Evolutionary conservation across 53 echinoderm and acorn worm species (phyloP).

Genomic region (Antedon mediterranea): DNA sequence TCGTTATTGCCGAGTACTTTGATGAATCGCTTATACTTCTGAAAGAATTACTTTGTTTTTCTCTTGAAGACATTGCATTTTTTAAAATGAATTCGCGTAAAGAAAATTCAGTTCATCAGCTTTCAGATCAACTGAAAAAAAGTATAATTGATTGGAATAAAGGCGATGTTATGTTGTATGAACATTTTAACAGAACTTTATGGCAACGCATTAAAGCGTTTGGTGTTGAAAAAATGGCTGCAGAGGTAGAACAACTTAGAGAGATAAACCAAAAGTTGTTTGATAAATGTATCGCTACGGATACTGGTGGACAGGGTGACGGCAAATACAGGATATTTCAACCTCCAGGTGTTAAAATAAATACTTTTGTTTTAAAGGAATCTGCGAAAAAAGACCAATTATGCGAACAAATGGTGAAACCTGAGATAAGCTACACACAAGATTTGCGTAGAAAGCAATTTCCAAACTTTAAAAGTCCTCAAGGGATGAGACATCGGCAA

Average conservation of each 20-base stretch:
- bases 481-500: too few species aligned
- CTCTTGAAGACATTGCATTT: slow-evolving; percentile 58
- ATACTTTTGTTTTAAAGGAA: slow-evolving; percentile 62
- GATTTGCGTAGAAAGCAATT: slow-evolving; percentile 72
- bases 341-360: slow-evolving; percentile 91
- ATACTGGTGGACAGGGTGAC: slow-evolving; percentile 43
- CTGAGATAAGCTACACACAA: slow-evolving; percentile 77
- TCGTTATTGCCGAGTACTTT: slow-evolving; percentile 97
- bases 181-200: slow-evolving; percentile 73
- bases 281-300: slow-evolving; percentile 52
- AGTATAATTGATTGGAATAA: slow-evolving; percentile 71
- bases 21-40: slow-evolving; percentile 65
- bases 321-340: slow-evolving; percentile 88
- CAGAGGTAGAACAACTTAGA: slow-evolving; percentile 36
- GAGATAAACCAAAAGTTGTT: slow-evolving; percentile 36
- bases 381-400: slow-evolving; percentile 33
- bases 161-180: slow-evolving; percentile 69
- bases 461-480: slow-evolving; percentile 5
- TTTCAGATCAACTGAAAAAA: slow-evolving; percentile 20
- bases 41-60: slow-evolving; percentile 73
- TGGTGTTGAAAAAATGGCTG: slow-evolving; percentile 57
- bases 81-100: slow-evolving; percentile 77
- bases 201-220: slow-evolving; percentile 49
- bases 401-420: slow-evolving; percentile 74
- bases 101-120: slow-evolving; percentile 35